phyloP scores from a whole-genome alignment of 2,113 vertebrate species.

The Natator depressus region DNA sequence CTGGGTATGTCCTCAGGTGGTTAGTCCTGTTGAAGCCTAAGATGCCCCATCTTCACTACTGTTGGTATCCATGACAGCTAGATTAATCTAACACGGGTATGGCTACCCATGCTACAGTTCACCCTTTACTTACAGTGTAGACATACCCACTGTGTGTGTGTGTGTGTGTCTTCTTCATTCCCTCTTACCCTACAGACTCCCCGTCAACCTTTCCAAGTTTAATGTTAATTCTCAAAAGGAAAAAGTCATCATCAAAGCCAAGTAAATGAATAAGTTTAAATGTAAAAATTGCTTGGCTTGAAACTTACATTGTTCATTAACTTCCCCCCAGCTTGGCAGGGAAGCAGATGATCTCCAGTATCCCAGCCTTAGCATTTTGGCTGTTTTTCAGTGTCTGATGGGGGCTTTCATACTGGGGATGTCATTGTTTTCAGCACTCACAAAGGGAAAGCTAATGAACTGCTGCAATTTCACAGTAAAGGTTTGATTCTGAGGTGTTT shows the following conservation, averaged over 20 bases:
- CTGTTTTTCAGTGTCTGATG: slow-evolving; percentile 13
- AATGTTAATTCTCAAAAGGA: background rate
- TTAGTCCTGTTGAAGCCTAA: too few relatives aligned
- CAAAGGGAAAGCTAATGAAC: slow-evolving; percentile 21
- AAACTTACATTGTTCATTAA: slow-evolving; percentile 54
- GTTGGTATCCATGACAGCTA: background rate
- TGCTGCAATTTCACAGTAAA: slow-evolving; percentile 13
- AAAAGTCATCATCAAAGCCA: slow-evolving; percentile 4
- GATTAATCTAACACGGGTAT: background rate
- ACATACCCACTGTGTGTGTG: background rate
- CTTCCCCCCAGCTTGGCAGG: slow-evolving; percentile 35
- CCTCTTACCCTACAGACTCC: background rate
- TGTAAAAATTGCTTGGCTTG: slow-evolving; percentile 9
- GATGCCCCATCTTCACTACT: background rate
- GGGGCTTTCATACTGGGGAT: background rate
- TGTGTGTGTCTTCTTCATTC: background rate
- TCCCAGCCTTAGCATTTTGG: slow-evolving; percentile 12
- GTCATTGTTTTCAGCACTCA: slow-evolving; percentile 43
- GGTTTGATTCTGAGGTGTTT: background rate
- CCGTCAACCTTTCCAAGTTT: background rate
- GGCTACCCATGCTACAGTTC: background rate
- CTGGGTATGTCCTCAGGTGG: too few relatives aligned
- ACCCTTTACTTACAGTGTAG: background rate
- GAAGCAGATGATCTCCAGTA: slow-evolving; percentile 34
- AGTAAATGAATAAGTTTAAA: background rate